Percentiles rank a stretch among this genome's conserved stretches.
phyloP scores from a whole-genome alignment of 2,888 invertebrate species.

The Exocentrus adspersus region DNA sequence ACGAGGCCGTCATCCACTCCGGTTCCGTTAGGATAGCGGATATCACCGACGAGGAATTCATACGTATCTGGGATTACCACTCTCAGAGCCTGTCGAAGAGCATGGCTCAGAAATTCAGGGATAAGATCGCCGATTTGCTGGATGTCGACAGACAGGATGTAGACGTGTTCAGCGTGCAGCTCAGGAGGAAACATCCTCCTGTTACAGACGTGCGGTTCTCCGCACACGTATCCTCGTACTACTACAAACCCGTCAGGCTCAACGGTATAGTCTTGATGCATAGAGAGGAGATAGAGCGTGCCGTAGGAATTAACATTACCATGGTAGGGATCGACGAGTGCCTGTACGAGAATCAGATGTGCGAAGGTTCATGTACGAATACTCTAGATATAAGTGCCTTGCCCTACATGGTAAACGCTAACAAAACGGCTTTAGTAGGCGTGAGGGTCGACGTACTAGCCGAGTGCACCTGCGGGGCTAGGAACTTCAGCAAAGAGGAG shows the following conservation, averaged over 20 bases:
- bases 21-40: slow-evolving; percentile 94
- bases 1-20: slow-evolving; percentile 95
- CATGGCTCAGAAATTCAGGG: slow-evolving; percentile 88
- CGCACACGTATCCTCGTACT: slow-evolving; percentile 95
- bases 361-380: slow-evolving; percentile 96
- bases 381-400: slow-evolving; percentile 87
- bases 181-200: slow-evolving; percentile 86
- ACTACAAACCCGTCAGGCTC: slow-evolving; percentile 92
- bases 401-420: slow-evolving; percentile 96
- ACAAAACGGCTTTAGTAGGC: slow-evolving; percentile 95
- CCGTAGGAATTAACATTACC: slow-evolving; percentile 94
- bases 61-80: slow-evolving; percentile 93
- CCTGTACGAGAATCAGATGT: slow-evolving; percentile 92
- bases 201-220: slow-evolving; percentile 93
- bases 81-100: slow-evolving; percentile 82
- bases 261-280: slow-evolving; percentile 95
- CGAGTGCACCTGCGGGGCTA: slow-evolving; percentile 92
- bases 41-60: slow-evolving; percentile 95
- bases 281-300: slow-evolving; percentile 91
- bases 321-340: slow-evolving; percentile 99
- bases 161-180: slow-evolving; percentile 95
- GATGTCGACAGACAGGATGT: slow-evolving; percentile 89
- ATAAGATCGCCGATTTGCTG: slow-evolving; percentile 86
- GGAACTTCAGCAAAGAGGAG: slow-evolving; percentile 91
- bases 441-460: slow-evolving; percentile 93